Percentiles rank a stretch among this genome's conserved stretches.
Evolutionary conservation across 2,113 vertebrate species (phyloP).

Genomic region (Dipodomys ordii): DNA sequence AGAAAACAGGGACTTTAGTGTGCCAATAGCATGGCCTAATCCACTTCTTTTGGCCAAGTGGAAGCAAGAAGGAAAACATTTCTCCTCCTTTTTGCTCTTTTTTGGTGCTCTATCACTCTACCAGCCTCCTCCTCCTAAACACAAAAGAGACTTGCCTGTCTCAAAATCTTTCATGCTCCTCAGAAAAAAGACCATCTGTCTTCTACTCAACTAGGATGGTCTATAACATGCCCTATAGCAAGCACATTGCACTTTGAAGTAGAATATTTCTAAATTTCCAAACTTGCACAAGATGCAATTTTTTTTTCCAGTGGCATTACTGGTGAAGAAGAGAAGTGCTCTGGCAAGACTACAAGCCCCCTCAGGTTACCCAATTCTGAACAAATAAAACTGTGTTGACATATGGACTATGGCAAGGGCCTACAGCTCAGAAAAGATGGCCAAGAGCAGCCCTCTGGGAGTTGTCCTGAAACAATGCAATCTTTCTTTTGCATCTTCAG

Average conservation of each 20-base stretch:
- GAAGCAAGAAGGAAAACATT: background rate
- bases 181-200: background rate
- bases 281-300: slow-evolving; percentile 43
- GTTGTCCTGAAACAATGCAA: slow-evolving; percentile 72
- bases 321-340: slow-evolving; percentile 39
- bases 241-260: background rate
- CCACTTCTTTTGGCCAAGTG: slow-evolving; percentile 8
- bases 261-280: slow-evolving; percentile 33
- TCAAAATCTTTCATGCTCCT: background rate
- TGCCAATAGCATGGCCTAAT: background rate
- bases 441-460: slow-evolving; percentile 48
- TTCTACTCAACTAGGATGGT: background rate
- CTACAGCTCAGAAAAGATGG: slow-evolving; percentile 46
- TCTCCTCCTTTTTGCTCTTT: background rate
- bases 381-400: slow-evolving; percentile 59
- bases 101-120: too few relatives aligned
- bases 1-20: slow-evolving; percentile 2
- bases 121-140: background rate
- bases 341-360: slow-evolving; percentile 21
- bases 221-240: background rate
- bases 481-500: slow-evolving; percentile 74
- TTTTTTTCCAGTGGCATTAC: background rate
- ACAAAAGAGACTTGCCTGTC: background rate
- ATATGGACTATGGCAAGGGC: background rate
- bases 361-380: slow-evolving; percentile 60